These are phyloP conservation scores for Anolis sagrei DNA, from an alignment of 2,113 vertebrate genomes.

Conservation along the genomic window DNA sequence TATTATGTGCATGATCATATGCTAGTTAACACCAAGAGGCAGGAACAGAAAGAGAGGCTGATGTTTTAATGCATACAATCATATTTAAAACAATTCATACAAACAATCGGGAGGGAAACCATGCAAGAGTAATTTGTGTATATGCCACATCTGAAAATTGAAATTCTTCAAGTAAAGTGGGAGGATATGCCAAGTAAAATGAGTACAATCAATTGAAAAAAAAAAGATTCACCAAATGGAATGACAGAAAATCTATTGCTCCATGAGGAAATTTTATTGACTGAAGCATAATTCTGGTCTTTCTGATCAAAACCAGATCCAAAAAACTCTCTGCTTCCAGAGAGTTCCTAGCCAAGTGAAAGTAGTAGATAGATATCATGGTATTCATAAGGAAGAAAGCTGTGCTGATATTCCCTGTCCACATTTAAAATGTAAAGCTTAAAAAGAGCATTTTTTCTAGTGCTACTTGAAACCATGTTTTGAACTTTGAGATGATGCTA, in stretches of 20 bases:
- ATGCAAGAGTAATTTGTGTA: neutral
- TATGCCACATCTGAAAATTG: neutral
- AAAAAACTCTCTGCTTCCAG: neutral
- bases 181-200: neutral
- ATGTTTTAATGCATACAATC: too few relatives aligned
- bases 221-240: neutral
- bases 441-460: neutral
- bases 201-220: neutral
- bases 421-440: neutral
- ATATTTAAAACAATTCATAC: too few relatives aligned
- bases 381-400: neutral
- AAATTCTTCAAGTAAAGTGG: slow-evolving; percentile 4
- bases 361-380: neutral
- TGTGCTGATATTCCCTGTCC: neutral
- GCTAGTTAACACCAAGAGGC: too few relatives aligned
- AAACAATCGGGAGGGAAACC: neutral
- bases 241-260: neutral
- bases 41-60: neutral
- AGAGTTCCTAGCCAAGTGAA: neutral
- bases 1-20: too few relatives aligned
- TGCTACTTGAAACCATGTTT: slow-evolving; percentile 3
- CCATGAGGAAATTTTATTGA: too few relatives aligned
- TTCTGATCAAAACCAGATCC: neutral
- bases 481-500: neutral
- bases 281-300: neutral